Evolutionary conservation across 2,888 invertebrate genomes (phyloP).

Genomic region (Homarus gammarus): DNA sequence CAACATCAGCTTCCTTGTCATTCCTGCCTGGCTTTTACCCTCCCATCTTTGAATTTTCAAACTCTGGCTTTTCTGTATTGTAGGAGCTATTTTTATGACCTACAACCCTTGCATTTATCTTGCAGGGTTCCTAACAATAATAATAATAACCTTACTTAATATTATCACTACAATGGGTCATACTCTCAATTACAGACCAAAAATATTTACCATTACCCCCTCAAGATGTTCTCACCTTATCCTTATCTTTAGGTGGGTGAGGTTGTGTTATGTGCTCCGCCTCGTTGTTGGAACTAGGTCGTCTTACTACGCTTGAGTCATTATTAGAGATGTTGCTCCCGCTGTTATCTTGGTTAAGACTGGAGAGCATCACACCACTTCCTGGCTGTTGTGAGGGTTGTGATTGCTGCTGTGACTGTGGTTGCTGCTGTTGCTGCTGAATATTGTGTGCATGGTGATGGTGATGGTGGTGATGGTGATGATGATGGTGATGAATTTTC

Average conservation of each 20-base stretch:
- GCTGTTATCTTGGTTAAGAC: constrained; percentile 51
- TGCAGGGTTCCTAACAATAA: no score
- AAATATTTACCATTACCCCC: neutral
- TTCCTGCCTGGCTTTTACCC: no score
- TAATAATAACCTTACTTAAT: no score
- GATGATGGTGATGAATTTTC: constrained; percentile 60
- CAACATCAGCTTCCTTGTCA: no score
- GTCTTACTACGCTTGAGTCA: constrained; percentile 28
- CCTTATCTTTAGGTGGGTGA: constrained; percentile 53
- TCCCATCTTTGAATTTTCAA: no score
- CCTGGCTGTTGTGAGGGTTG: constrained; percentile 33
- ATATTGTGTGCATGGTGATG: constrained; percentile 26
- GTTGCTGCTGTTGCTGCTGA: constrained; percentile 30
- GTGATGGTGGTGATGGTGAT: constrained; percentile 57
- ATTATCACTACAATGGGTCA: neutral
- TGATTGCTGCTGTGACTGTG: constrained; percentile 35
- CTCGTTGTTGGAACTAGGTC: constrained; percentile 27
- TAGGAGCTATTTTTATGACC: no score
- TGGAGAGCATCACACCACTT: constrained; percentile 14
- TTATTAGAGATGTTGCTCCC: constrained; percentile 55
- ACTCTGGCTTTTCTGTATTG: no score
- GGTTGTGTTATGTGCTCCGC: constrained; percentile 54
- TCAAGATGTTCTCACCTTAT: constrained; percentile 32
- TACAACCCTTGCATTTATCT: no score
- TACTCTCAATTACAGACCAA: no score